phyloP scores from a whole-genome alignment of 92 coral and sea anemone species.

The Epizoanthus fatuus region DNA sequence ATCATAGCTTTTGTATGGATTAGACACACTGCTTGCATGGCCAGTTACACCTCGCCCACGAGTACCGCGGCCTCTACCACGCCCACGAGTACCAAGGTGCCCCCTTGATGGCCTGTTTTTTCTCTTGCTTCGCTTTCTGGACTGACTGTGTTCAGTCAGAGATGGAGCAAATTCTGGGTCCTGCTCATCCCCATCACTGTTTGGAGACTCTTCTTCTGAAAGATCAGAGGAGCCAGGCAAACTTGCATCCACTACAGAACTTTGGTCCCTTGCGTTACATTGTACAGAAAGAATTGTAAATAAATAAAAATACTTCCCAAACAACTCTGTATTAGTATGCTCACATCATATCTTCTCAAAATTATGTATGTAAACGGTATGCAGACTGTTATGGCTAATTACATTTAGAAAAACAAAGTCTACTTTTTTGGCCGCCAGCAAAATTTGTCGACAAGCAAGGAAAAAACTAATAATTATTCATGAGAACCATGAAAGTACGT shows the following conservation, averaged over 20 bases:
- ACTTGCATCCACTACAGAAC: conserved; percentile 13
- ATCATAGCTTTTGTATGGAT: conserved; percentile 37
- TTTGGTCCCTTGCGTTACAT: conserved; percentile 12
- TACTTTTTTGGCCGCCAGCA: too few relatives aligned
- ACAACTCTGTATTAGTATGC: background rate
- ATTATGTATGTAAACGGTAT: background rate
- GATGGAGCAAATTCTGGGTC: conserved; percentile 20
- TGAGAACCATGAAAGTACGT: too few relatives aligned
- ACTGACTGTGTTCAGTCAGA: background rate
- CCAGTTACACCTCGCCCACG: conserved; percentile 27
- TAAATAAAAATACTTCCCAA: background rate
- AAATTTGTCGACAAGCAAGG: too few relatives aligned
- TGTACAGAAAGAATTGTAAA: background rate
- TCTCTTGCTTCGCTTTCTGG: conserved; percentile 1
- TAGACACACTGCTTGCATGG: background rate
- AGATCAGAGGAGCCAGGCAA: conserved; percentile 9
- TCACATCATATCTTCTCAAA: background rate
- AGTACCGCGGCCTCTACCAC: conserved; percentile 13
- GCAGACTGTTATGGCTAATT: background rate
- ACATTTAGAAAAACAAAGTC: background rate
- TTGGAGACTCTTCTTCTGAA: conserved; percentile 23
- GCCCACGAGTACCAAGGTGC: background rate
- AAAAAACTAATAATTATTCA: too few relatives aligned
- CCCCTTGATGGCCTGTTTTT: conserved; percentile 12
- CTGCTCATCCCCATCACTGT: conserved; percentile 10